Conservation (phyloP, 2,113 vertebrate species). For the Gulo gulo region DNA sequence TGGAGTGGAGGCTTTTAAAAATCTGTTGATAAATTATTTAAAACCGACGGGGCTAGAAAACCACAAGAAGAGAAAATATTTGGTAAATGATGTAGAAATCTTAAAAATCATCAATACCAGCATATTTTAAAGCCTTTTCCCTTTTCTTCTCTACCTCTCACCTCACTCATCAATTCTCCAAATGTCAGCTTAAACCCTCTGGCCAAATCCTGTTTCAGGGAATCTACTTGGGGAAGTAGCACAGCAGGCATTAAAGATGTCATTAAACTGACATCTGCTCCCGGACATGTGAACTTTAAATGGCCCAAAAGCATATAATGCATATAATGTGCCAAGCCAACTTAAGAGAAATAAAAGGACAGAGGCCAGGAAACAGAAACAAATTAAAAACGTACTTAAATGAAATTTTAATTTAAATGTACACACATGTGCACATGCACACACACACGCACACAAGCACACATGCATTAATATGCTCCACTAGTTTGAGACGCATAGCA, state of each 20-base stretch:
- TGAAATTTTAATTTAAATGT: constrained; percentile 45
- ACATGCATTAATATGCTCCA: not conserved
- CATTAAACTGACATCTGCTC: constrained; percentile 72
- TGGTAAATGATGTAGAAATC: constrained; percentile 50
- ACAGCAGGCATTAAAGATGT: constrained; percentile 67
- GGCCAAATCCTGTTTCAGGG: constrained; percentile 63
- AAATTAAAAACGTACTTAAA: constrained; percentile 8
- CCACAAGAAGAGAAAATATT: constrained; percentile 42
- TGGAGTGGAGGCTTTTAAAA: constrained; percentile 45
- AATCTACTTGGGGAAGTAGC: constrained; percentile 39
- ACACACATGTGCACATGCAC: not conserved
- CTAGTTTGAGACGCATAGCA: constrained; percentile 12
- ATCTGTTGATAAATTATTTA: constrained; percentile 66
- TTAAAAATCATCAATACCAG: not conserved
- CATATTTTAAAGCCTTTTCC: constrained; percentile 24
- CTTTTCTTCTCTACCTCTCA: not conserved
- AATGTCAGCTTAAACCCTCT: constrained; percentile 60
- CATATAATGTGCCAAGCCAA: not conserved
- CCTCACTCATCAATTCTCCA: constrained; percentile 42
- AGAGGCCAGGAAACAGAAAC: not conserved
- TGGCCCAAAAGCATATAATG: not conserved
- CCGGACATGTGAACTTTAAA: constrained; percentile 42
- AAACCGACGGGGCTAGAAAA: constrained; percentile 44
- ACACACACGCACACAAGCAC: not conserved
- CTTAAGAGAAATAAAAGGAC: constrained; percentile 41